Percentiles rank a stretch among this genome's conserved stretches.
These are phyloP conservation scores for Phymatocera aterrima DNA, from an alignment of 2,888 invertebrate species.

Conservation along the genomic window DNA sequence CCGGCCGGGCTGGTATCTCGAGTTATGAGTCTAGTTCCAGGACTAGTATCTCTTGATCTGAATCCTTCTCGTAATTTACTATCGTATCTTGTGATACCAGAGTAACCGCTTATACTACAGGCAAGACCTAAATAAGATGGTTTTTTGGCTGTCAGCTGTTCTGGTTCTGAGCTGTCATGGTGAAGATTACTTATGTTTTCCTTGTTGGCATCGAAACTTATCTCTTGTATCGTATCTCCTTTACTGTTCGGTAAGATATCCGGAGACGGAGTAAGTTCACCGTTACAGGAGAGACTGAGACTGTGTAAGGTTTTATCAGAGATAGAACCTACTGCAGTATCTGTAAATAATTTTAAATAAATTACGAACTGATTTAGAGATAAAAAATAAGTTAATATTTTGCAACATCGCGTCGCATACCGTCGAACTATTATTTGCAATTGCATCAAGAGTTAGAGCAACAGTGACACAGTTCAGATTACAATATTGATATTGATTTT, in stretches of 20 bases:
- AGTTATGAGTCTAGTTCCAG: constrained; percentile 69
- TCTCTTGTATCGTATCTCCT: constrained; percentile 55
- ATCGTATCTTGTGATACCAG: constrained; percentile 90
- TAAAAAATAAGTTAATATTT: neutral
- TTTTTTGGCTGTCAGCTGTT: constrained; percentile 78
- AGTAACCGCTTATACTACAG: constrained; percentile 94
- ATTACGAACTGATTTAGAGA: neutral
- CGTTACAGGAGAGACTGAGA: constrained; percentile 74
- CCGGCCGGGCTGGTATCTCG: constrained; percentile 71
- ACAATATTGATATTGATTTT: neutral
- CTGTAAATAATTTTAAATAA: constrained; percentile 67
- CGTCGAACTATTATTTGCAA: neutral
- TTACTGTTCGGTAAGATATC: constrained; percentile 63
- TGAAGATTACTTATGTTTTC: constrained; percentile 62
- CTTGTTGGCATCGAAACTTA: constrained; percentile 49
- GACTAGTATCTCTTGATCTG: constrained; percentile 72
- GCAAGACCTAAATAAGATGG: constrained; percentile 93
- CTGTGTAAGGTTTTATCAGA: constrained; percentile 76
- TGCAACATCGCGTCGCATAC: neutral
- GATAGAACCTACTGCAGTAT: constrained; percentile 74
- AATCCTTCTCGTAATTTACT: constrained; percentile 85
- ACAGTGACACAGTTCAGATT: neutral
- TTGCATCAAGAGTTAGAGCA: neutral
- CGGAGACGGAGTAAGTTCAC: constrained; percentile 63
- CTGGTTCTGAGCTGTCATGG: constrained; percentile 52